phyloP scores from a whole-genome alignment of 2,888 invertebrate species.

The Volucella inflata region DNA sequence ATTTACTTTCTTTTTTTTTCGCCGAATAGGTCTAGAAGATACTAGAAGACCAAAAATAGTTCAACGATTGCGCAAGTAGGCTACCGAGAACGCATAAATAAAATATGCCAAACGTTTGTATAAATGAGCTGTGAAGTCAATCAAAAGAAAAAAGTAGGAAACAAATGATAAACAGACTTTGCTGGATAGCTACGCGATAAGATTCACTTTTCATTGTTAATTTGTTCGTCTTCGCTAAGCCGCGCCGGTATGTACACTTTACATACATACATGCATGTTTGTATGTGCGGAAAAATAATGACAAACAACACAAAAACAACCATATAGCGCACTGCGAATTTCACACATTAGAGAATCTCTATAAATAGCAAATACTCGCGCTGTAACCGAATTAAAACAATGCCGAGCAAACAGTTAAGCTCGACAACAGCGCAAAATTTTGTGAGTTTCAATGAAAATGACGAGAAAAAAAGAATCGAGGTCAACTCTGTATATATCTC shows the following conservation, averaged over 20 bases:
- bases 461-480: slow-evolving; percentile 39
- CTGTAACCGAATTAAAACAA: slow-evolving; percentile 36
- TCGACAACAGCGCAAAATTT: slow-evolving; percentile 10
- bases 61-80: slow-evolving; percentile 42
- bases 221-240: slow-evolving; percentile 15
- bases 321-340: slow-evolving; percentile 43
- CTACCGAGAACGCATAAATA: slow-evolving; percentile 4
- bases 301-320: slow-evolving; percentile 19
- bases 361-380: slow-evolving; percentile 59
- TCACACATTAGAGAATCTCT: slow-evolving; percentile 66
- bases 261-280: no score
- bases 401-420: slow-evolving; percentile 26
- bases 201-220: slow-evolving; percentile 66
- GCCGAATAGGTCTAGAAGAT: neutral
- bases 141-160: slow-evolving; percentile 8
- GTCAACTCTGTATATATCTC: slow-evolving; percentile 42
- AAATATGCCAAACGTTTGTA: slow-evolving; percentile 19
- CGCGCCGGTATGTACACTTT: neutral
- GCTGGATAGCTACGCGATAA: slow-evolving; percentile 32
- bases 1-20: slow-evolving; percentile 29
- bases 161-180: neutral
- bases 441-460: slow-evolving; percentile 26
- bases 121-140: slow-evolving; percentile 32
- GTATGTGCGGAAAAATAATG: slow-evolving; percentile 7
- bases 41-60: slow-evolving; percentile 23